Conservation (phyloP, 2,888 invertebrate genomes). For the Megastigmus dorsalis region DNA sequence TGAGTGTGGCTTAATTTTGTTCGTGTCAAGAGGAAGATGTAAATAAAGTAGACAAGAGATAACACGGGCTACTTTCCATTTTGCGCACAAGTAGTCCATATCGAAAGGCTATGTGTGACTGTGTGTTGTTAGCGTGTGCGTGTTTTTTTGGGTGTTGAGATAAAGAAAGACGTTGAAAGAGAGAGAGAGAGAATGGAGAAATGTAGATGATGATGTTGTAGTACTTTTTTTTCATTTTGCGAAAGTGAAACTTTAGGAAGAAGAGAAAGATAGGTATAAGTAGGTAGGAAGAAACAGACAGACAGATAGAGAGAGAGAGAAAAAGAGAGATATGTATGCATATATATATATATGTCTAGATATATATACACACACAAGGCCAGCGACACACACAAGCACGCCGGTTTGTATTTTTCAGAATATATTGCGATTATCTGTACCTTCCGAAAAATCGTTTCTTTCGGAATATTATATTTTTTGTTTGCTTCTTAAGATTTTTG, state of each 20-base stretch:
- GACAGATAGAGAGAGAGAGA: neutral
- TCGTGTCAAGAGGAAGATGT: neutral
- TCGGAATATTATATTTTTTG: no score
- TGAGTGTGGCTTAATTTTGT: neutral
- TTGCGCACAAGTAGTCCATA: no score
- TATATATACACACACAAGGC: slow-evolving; percentile 58
- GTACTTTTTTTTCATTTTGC: no score
- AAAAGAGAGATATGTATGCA: slow-evolving; percentile 30
- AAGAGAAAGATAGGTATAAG: slow-evolving; percentile 27
- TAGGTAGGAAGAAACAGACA: slow-evolving; percentile 21
- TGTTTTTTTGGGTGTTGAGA: neutral
- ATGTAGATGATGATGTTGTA: no score
- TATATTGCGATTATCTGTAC: no score
- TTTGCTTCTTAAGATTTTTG: no score
- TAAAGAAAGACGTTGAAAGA: neutral
- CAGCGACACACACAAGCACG: slow-evolving; percentile 71
- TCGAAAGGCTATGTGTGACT: neutral
- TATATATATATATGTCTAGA: neutral
- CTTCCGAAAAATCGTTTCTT: no score
- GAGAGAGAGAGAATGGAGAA: no score
- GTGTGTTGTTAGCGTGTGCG: neutral
- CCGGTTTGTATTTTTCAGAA: no score
- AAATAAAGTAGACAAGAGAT: neutral
- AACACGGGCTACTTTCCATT: no score
- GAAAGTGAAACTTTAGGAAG: no score